Evolutionary conservation across 2,888 invertebrate genomes (phyloP), one percentile per base, ranked within the genome.

Genomic region (Cheilosia scutellata): DNA sequence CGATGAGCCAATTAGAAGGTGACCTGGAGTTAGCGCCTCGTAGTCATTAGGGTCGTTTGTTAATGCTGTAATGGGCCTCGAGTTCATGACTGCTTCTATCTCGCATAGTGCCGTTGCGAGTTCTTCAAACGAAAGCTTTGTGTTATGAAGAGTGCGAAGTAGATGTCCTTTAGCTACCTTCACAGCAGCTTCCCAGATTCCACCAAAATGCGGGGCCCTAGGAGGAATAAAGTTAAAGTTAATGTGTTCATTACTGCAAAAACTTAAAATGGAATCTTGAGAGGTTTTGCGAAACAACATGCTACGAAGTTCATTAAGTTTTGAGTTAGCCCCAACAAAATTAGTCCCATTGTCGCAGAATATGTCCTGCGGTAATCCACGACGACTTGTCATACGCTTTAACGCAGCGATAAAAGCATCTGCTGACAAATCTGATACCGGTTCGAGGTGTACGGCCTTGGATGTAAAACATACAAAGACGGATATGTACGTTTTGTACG

Each of bases 191-290:
- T 78, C 63, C 70, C 70, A 78, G 11, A 78, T 37, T 20, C 82
- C 87, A 7, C 83, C 87, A 55, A 87, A 88, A 37, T 88, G 83
- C 27, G 87, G 83, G 6, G 84, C 76, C 42, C 87, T 65, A 7
- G 86, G 86, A 20, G 78, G 83, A 7, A 88, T 86, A 51, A 68
- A 68, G 60, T 31, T 16, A 53, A 76, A 68, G n/a, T 66, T 40
- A 29, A 76, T 83, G 13, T 53, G 29, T 65, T 62, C 33, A 42
- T 57, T 70, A 5, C 13, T 49, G 44, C 77, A 82, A 77, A 70
- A 77, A 20, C 72, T 72, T n/a, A 42, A 13, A 4, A 71, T 49
- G 25, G 42, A 20, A 7, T 62, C 53, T 27, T 53, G 66, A 11
- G 58, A 20, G 4, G 31, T 20, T 33, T 51, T 31, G 9, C 74